Base-by-base conservation (phyloP, 2,113 vertebrate species). In the Laterallus jamaicensis region DNA sequence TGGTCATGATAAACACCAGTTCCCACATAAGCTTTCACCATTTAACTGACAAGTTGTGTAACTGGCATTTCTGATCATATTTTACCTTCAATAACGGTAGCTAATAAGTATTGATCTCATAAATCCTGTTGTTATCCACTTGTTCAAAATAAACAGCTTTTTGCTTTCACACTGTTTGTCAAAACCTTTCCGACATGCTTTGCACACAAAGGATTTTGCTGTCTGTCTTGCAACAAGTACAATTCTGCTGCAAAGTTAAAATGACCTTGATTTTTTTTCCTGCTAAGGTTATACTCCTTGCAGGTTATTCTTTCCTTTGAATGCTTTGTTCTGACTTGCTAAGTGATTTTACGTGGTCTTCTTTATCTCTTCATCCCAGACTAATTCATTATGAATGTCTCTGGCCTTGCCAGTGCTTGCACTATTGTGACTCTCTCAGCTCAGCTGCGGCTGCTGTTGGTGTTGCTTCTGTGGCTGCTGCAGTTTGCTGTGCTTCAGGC, bases 321-420 rank as follows among this genome's bases (percentile, higher is more conserved):
- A 76, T 1, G 0, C 66, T 44, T 70, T 67, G 56, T 62, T 90
- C 86, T 82, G 54, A 76, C 47, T 75, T 59, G 81, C 82, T n/a
- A 42, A 71, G 62, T 37, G 70, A 82, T 76, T 93, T 93, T 85
- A 64, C 70, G 80, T 93, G 56, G 75, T 69, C 50, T 6, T 73
- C 42, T 86, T 82, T 88, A 88, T 80, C 79, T 71, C 62, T 82
- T 71, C 35, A 93, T 88, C 54, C 88, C 66, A 63, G 85, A 59
- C n/a, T 63, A 75, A 92, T 92, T 94, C 6, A 88, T 93, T 82
- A 68, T 22, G 76, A 55, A 82, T 49, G 26, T 49, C 50, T 77
- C 0, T 0, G 81, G 73, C 28, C 15, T 62, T 0, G 0, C 52
- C 78, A 82, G 47, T 19, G 40, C 50, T 55, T 66, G 32, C 16